These are phyloP conservation scores for Sphaeridia pumilis DNA, from an alignment of 2,888 invertebrate genomes.

Conservation along the genomic window DNA sequence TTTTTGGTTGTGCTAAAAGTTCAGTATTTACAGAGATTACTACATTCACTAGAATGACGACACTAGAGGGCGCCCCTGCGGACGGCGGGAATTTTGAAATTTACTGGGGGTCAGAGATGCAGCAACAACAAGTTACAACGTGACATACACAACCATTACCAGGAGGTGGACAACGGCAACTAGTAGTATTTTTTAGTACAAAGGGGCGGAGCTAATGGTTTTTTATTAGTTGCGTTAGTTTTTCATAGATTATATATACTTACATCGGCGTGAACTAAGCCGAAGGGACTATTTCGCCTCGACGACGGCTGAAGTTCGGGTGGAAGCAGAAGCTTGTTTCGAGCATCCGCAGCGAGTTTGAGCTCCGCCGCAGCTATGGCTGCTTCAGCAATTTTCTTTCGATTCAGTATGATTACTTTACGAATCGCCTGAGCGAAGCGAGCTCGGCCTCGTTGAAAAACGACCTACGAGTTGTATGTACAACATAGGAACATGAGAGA, in stretches of 20 bases:
- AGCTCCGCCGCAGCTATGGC: constrained; percentile 27
- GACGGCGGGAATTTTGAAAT: too few species aligned
- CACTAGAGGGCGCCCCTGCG: too few species aligned
- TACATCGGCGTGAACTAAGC: constrained; percentile 15
- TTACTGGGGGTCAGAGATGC: too few species aligned
- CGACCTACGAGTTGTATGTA: neutral
- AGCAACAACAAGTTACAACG: too few species aligned
- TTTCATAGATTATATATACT: neutral
- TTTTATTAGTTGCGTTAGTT: neutral
- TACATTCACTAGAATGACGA: too few species aligned
- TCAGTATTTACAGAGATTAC: too few species aligned
- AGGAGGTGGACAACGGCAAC: too few species aligned
- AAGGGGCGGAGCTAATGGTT: too few species aligned
- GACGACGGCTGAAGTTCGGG: constrained; percentile 1
- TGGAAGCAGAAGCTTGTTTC: neutral
- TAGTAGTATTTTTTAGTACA: too few species aligned
- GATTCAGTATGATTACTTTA: constrained; percentile 33
- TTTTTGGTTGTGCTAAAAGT: too few species aligned
- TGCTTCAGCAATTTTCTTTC: constrained; percentile 30
- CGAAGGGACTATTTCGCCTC: constrained; percentile 15
- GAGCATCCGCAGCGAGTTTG: constrained; percentile 6
- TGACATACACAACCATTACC: too few species aligned
- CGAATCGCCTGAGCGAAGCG: constrained; percentile 22
- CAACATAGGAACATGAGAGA: neutral
- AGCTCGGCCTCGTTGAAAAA: constrained; percentile 7